phyloP scores from a whole-genome alignment of 2,888 invertebrate genomes.

The Trichopria drosophilae region DNA sequence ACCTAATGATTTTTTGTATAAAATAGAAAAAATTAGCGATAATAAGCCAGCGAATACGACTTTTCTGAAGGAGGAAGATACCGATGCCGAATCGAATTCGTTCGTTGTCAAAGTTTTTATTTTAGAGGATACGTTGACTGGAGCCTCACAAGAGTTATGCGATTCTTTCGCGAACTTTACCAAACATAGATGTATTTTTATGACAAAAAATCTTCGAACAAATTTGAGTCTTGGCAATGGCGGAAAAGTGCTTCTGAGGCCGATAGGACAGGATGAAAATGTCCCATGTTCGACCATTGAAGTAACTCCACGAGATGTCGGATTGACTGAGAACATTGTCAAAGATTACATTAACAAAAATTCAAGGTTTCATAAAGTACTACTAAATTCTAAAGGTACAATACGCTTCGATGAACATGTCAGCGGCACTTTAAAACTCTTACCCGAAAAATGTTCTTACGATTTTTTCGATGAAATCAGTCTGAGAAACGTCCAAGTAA shows the following conservation, averaged over 20 bases:
- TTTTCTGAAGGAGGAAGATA: constrained; percentile 33
- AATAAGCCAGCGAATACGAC: constrained; percentile 32
- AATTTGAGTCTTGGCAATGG: constrained; percentile 64
- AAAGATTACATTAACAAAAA: constrained; percentile 54
- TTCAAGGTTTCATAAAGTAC: constrained; percentile 60
- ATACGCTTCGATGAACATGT: constrained; percentile 27
- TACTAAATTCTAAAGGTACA: constrained; percentile 63
- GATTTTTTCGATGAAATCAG: constrained; percentile 35
- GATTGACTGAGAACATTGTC: constrained; percentile 43
- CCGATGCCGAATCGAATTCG: too few relatives aligned
- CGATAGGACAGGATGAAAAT: constrained; percentile 54
- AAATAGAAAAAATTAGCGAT: constrained; percentile 45
- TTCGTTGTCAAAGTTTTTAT: constrained; percentile 12
- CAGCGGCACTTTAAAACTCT: constrained; percentile 35
- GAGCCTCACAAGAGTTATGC: too few relatives aligned
- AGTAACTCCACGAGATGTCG: constrained; percentile 53
- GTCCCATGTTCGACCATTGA: constrained; percentile 58
- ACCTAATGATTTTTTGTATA: too few relatives aligned
- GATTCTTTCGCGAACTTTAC: constrained; percentile 3
- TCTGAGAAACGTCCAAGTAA: constrained; percentile 32
- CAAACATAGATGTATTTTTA: constrained; percentile 59
- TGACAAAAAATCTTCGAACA: constrained; percentile 62
- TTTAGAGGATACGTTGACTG: too few relatives aligned
- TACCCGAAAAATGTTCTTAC: constrained; percentile 39
- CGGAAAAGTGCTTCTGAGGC: constrained; percentile 61